These are phyloP conservation scores for Erythrocercus mccallii DNA, from an alignment of 2,113 vertebrate genomes.

Conservation along the genomic window DNA sequence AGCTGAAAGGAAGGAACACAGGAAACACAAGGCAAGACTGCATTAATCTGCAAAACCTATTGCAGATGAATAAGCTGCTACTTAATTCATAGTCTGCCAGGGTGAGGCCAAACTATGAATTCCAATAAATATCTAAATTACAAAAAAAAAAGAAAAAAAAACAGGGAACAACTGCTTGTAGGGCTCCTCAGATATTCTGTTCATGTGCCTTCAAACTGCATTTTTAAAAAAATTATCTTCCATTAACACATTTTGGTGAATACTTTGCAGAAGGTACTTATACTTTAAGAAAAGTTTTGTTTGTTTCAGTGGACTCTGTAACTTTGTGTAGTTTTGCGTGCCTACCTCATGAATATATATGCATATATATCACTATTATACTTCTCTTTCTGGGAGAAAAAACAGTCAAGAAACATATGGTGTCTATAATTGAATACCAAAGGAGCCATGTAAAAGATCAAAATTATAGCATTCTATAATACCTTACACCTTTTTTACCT, in stretches of 20 bases:
- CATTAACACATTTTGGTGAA: background rate
- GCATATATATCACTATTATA: background rate
- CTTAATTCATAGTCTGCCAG: background rate
- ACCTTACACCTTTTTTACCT: background rate
- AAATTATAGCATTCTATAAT: background rate
- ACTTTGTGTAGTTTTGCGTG: background rate
- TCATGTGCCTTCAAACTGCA: background rate
- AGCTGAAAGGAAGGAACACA: background rate
- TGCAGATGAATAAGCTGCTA: background rate
- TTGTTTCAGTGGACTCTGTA: background rate
- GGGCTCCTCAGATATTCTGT: background rate
- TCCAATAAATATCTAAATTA: background rate
- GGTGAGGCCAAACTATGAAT: background rate
- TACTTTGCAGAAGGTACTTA: background rate
- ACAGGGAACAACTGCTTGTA: background rate
- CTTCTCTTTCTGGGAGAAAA: background rate
- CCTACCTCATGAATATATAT: background rate
- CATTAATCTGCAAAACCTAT: background rate
- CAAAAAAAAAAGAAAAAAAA: background rate
- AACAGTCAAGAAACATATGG: background rate
- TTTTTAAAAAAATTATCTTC: background rate
- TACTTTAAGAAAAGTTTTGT: background rate
- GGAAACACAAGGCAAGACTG: background rate
- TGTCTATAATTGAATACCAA: background rate
- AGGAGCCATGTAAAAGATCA: background rate